Base-by-base conservation (phyloP, 2,797 vertebrate species). In the Sarcoramphus papa region DNA sequence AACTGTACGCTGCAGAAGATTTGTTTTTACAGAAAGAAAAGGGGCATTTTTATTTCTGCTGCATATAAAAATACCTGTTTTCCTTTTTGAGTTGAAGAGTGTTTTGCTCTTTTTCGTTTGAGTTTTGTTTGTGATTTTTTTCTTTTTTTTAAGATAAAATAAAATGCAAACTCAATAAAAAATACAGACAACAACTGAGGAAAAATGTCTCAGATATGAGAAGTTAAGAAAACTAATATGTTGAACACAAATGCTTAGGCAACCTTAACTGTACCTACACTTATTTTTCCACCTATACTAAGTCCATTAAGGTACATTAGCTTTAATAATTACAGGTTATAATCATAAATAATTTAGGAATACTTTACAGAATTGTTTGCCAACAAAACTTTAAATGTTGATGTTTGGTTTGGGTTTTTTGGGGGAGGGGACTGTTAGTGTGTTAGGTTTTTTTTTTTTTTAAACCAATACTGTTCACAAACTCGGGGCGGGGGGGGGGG, bases 1-100 rank as follows among this genome's bases (percentile, higher is more conserved):
- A 89, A 64, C 72, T 45, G 23, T 64, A 87, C 1, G 4, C 37
- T 64, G 45, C 25, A 76, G 31, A 84, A 22, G n/a, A 68, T 63
- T 73, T 94, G 70, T 89, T 95, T 94, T 51, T 77, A 89, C 43
- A 83, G 84, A 43, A 78, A 77, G n/a, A 85, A 92, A 94, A 85
- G 5, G 24, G 64, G 53, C 27, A 59, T 40, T 89, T 91, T 76
- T 84, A 30, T 82, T 87, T 54, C 87, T 83, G 45, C 28, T 72
- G 27, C 17, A 25, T 41, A 64, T 10, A 81, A 92, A 94, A 93
- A 73, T 56, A 85, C 30, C 50, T 53, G n/a, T 45, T 93, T 92
- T 76, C 51, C 22, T 85, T 33, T 64, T 16, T 31, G 21, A 68
- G 21, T 20, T 41, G 70, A 78, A 51, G 47, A 79, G 3, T 17